Evolutionary conservation across 2,113 vertebrate genomes (phyloP), one percentile per base, ranked within the genome.

Genomic region (Scomber japonicus): DNA sequence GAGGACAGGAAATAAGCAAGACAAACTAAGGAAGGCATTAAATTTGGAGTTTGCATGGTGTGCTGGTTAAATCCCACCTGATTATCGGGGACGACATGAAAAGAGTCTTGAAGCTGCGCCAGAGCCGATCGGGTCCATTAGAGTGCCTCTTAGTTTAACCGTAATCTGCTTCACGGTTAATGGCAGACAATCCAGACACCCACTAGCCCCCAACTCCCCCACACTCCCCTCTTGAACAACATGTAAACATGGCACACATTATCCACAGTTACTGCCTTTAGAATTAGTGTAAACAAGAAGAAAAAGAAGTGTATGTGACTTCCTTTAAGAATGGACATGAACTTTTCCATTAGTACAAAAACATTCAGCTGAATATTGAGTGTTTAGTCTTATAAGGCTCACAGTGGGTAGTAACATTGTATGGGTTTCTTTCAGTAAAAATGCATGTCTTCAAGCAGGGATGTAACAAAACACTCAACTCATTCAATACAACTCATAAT

Each of bases 141-240:
- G 54, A 75, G 46, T 51, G 64, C 55, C 69, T 82, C 54, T 67
- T 60, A 61, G 24, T 71, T 49, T 64, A 53, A 61, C 61, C 61
- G 66, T 72, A 73, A 67, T 82, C 50, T 64, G 57, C 81, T 81
- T 56, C 19, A 40, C 17, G 10, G 64, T 68, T 82, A 80, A 75
- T 68, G 59, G 54, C 61, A 24, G 17, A 64, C 44, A 64, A 2
- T 46, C 10, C 12, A 21, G 13, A 30, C 21, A 27, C 24, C 24
- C 24, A 27, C 2, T 27, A 27, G 24, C 31, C 31, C 31, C 31
- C 35, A 0, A 40, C 5, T 62, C n/a, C 0, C 4, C 44, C 4
- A 27, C 24, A 5, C 6, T 21, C 60, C 19, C 17, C n/a, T 5
- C 11, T 11, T 0, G 19, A 54, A 53, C 45, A 57, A 50, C 48